Conservation (phyloP, 1,140 invertebrate species). For the Hestina assimilis region DNA sequence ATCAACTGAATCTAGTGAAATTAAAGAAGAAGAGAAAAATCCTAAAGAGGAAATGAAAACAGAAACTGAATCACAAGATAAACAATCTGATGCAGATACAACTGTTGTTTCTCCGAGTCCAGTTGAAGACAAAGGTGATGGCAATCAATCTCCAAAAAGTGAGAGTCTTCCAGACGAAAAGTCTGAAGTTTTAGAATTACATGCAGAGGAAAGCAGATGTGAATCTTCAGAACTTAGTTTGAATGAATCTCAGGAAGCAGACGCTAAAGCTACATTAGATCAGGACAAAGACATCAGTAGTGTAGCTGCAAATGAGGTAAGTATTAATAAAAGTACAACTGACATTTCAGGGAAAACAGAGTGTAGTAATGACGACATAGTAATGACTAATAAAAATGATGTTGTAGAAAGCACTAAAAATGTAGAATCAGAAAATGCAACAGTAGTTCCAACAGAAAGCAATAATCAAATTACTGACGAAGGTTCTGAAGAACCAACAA, state of each 20-base stretch:
- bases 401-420: slow-evolving; percentile 60
- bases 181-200: slow-evolving; percentile 64
- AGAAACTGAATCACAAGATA: slow-evolving; percentile 30
- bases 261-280: slow-evolving; percentile 29
- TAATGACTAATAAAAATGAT: slow-evolving; percentile 64
- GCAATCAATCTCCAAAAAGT: slow-evolving; percentile 15
- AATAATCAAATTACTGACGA: background rate
- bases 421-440: slow-evolving; percentile 27
- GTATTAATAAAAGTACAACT: slow-evolving; percentile 60
- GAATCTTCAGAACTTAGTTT: slow-evolving; percentile 53
- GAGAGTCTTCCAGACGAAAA: slow-evolving; percentile 49
- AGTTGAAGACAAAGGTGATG: slow-evolving; percentile 30
- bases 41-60: background rate
- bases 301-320: slow-evolving; percentile 53
- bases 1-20: slow-evolving; percentile 25
- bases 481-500: background rate
- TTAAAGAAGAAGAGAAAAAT: slow-evolving; percentile 20
- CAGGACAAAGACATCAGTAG: slow-evolving; percentile 25
- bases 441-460: slow-evolving; percentile 2
- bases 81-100: slow-evolving; percentile 57
- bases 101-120: slow-evolving; percentile 55
- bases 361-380: slow-evolving; percentile 42
- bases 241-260: slow-evolving; percentile 37
- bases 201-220: slow-evolving; percentile 59
- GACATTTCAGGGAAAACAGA: slow-evolving; percentile 44